A percentile compares a stretch with the other conserved stretches of the same genome.
These are phyloP conservation scores for Theretra japonica DNA, from an alignment of 2,888 invertebrate species.

Conservation along the genomic window DNA sequence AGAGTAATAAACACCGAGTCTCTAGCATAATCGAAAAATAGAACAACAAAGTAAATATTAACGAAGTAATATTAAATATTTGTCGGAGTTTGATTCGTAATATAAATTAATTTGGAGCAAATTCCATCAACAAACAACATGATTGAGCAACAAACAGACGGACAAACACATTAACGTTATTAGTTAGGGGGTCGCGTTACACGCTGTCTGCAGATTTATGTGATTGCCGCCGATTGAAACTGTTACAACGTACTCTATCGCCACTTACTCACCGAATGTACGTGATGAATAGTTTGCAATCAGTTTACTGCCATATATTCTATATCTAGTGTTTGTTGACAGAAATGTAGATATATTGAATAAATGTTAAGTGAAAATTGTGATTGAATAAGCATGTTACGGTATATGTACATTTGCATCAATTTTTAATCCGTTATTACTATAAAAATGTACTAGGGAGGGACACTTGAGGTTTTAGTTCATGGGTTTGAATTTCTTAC, in stretches of 20 bases:
- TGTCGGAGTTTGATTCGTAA: neutral
- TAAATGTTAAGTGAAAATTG: neutral
- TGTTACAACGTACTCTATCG: slow-evolving; percentile 19
- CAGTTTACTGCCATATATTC: neutral
- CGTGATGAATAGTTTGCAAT: neutral
- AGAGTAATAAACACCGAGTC: neutral
- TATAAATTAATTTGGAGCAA: slow-evolving; percentile 2
- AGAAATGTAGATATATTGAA: neutral
- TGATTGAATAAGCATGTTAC: no score
- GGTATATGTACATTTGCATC: no score
- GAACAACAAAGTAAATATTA: neutral
- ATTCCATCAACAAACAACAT: neutral
- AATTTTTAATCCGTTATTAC: no score
- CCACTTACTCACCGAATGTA: neutral
- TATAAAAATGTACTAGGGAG: no score
- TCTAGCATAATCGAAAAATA: neutral
- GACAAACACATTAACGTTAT: slow-evolving; percentile 20
- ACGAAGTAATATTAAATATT: neutral
- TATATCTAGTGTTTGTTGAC: neutral
- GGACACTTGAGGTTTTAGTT: no score
- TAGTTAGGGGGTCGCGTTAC: neutral
- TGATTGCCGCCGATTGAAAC: slow-evolving; percentile 16
- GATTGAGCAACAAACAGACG: slow-evolving; percentile 20
- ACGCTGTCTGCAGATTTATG: slow-evolving; percentile 2
- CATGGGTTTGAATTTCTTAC: no score